Evolutionary conservation across 2,888 invertebrate species (phyloP).

Genomic region (Pemphredon lugubris): DNA sequence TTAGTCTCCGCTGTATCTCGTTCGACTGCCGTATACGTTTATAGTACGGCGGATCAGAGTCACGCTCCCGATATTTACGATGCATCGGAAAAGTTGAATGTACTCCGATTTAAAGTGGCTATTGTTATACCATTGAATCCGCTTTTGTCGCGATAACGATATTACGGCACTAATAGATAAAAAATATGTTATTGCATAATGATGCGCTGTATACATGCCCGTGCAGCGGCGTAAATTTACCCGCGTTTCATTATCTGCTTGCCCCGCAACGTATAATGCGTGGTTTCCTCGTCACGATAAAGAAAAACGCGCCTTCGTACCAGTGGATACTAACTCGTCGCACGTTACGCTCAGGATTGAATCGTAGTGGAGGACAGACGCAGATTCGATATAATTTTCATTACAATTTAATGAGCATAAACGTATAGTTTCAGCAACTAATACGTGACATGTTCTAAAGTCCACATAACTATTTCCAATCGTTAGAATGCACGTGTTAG

Average conservation of each 20-base stretch:
- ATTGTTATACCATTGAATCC: constrained; percentile 30
- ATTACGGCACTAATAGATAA: constrained; percentile 52
- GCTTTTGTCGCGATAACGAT: constrained; percentile 32
- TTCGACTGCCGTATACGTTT: neutral
- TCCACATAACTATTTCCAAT: no score
- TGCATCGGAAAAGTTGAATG: constrained; percentile 24
- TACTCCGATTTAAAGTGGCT: constrained; percentile 21
- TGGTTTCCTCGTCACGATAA: neutral
- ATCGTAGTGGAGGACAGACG: no score
- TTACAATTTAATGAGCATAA: neutral
- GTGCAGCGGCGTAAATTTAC: constrained; percentile 29
- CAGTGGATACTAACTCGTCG: neutral
- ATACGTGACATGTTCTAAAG: no score
- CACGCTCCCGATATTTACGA: neutral
- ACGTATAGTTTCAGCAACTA: no score
- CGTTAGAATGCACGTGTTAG: no score
- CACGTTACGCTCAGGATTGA: no score
- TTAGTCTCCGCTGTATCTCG: constrained; percentile 18
- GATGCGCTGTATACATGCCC: neutral
- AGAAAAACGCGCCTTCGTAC: neutral
- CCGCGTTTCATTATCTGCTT: constrained; percentile 11
- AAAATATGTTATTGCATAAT: constrained; percentile 58
- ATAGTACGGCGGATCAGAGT: neutral
- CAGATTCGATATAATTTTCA: neutral
- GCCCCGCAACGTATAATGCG: neutral